A percentile compares a stretch with the other conserved stretches of the same genome.
These are phyloP conservation scores for Lithobates pipiens DNA, from an alignment of 2,797 vertebrate species.

Conservation along the genomic window DNA sequence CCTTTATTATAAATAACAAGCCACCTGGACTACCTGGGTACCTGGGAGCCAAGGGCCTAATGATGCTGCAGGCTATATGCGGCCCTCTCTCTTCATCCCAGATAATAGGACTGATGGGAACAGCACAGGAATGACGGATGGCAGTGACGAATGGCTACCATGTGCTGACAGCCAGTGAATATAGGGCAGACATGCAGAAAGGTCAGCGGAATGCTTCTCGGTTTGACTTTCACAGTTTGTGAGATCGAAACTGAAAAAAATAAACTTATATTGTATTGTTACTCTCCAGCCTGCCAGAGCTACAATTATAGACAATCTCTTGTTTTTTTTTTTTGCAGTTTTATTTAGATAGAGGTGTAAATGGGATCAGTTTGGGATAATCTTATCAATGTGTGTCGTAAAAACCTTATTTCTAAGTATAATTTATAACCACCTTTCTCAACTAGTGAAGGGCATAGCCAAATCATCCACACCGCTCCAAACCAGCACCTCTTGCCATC, in stretches of 20 bases:
- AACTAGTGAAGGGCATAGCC: too few relatives aligned
- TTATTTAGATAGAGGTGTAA: too few relatives aligned
- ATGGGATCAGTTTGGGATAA: too few relatives aligned
- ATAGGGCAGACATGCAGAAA: conserved; percentile 94
- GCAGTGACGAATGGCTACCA: conserved; percentile 93
- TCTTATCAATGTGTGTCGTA: too few relatives aligned
- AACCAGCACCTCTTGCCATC: too few relatives aligned
- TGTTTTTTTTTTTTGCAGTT: too few relatives aligned
- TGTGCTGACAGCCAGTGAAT: conserved; percentile 94
- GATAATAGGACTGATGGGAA: conserved; percentile 91
- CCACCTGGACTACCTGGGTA: conserved; percentile 83
- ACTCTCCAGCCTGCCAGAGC: too few relatives aligned
- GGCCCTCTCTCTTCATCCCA: conserved; percentile 76
- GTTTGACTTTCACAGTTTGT: conserved; percentile 87
- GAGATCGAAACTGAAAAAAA: conserved; percentile 60
- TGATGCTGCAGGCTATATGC: conserved; percentile 81
- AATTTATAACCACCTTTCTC: too few relatives aligned
- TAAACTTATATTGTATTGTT: conserved; percentile 6
- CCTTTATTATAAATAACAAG: conserved; percentile 98
- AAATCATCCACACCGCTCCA: too few relatives aligned
- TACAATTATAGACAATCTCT: too few relatives aligned
- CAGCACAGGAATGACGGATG: conserved; percentile 91
- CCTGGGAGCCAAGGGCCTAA: conserved; percentile 80
- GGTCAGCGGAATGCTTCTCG: conserved; percentile 83
- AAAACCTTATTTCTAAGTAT: too few relatives aligned